Conservation (phyloP, 2,113 vertebrate species). For the Dinomys branickii region DNA sequence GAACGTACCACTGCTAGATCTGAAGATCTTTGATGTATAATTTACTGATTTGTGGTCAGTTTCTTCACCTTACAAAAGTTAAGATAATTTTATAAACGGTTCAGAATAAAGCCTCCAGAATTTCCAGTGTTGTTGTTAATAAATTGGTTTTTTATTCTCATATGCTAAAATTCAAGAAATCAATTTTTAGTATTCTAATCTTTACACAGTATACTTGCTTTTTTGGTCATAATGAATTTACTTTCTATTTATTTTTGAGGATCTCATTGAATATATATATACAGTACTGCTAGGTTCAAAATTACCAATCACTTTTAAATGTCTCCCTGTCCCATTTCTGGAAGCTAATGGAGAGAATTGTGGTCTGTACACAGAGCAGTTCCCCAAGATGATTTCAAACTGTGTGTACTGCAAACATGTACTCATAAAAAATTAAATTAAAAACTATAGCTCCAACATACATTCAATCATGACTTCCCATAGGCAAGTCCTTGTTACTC, state of each 20-base stretch:
- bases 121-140: not conserved
- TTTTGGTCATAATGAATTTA: not conserved
- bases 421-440: not conserved
- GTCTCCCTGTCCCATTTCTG: not conserved
- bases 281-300: not conserved
- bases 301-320: not conserved
- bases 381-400: not conserved
- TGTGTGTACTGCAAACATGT: not conserved
- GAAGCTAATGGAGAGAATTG: not conserved
- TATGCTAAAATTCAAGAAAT: constrained; percentile 12
- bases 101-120: not conserved
- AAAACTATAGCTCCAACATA: not conserved
- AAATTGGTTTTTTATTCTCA: not conserved
- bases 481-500: not conserved
- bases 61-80: not conserved
- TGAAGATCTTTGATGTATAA: not conserved
- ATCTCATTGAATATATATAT: not conserved
- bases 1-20: not conserved
- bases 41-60: not conserved
- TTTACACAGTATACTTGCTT: not conserved
- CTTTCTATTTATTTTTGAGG: not conserved
- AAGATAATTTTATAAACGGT: not conserved
- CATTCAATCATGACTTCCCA: not conserved
- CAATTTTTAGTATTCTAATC: not conserved
- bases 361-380: not conserved